Conservation (phyloP, 2,113 vertebrate genomes). For the Eulemur rufifrons region DNA sequence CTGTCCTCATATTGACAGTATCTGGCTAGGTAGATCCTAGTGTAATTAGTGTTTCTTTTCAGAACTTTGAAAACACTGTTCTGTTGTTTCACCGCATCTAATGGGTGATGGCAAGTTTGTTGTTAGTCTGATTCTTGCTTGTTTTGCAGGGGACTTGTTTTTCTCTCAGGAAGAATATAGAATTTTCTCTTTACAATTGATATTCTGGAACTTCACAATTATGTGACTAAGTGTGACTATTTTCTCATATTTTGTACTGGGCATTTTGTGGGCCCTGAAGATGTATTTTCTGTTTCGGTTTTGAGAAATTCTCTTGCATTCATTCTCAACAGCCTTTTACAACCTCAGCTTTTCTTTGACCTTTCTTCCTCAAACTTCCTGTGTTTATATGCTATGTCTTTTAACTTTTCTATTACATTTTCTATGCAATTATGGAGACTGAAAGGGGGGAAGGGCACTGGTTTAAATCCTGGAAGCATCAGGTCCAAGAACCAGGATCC, state of each 20-base stretch:
- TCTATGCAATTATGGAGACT: not conserved
- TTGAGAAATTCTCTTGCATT: not conserved
- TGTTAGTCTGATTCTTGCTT: not conserved
- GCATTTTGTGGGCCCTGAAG: not conserved
- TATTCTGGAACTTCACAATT: not conserved
- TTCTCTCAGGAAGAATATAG: not conserved
- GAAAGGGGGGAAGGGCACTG: not conserved
- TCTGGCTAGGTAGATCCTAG: not conserved
- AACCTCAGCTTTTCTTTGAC: not conserved
- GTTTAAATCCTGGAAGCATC: not conserved
- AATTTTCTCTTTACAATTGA: not conserved
- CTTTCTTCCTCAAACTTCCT: not conserved
- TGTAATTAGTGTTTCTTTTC: constrained; percentile 31
- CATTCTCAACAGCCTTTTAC: not conserved
- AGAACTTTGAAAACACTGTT: not conserved
- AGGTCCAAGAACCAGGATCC: not conserved
- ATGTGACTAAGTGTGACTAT: not conserved
- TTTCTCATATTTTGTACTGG: not conserved
- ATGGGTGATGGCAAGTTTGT: not conserved
- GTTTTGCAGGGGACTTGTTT: not conserved
- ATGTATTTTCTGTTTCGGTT: not conserved
- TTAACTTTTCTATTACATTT: not conserved
- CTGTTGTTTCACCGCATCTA: not conserved
- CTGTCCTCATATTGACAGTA: not conserved
- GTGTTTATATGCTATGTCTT: not conserved